Conservation (phyloP, 2,888 invertebrate species). For the Meghimatium bilineatum region DNA sequence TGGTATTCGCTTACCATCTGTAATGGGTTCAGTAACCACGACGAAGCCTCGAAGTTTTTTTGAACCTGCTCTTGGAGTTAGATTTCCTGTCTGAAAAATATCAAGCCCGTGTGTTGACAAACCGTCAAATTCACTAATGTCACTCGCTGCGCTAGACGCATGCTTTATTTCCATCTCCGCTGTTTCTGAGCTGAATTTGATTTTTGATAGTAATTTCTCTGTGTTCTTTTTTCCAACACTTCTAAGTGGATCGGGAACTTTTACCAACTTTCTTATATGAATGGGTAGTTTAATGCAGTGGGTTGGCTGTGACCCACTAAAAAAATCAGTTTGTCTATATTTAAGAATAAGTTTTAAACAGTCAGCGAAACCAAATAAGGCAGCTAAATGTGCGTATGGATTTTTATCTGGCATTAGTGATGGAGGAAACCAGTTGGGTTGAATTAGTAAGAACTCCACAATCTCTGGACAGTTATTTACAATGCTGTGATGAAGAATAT, state of each 20-base stretch:
- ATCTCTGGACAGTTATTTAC: conserved; percentile 38
- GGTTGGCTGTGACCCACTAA: neutral
- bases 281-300: conserved; percentile 32
- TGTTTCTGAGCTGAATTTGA: conserved; percentile 2
- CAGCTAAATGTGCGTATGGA: conserved; percentile 47
- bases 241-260: neutral
- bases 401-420: conserved; percentile 5
- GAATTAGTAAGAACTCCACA: conserved; percentile 9
- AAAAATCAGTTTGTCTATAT: conserved; percentile 28
- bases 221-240: neutral
- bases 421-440: conserved; percentile 10
- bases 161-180: neutral
- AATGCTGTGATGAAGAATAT: conserved; percentile 40
- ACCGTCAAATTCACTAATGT: neutral
- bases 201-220: conserved; percentile 11
- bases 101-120: neutral
- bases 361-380: conserved; percentile 29
- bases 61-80: neutral
- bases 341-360: conserved; percentile 30
- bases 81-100: neutral
- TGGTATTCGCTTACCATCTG: neutral
- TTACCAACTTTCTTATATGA: neutral
- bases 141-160: neutral
- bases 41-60: neutral
- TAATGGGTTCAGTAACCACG: too few relatives aligned